Evolutionary conservation across 2,113 vertebrate species (phyloP), one percentile per base, ranked within the genome.

Genomic region (Caranx ignobilis): DNA sequence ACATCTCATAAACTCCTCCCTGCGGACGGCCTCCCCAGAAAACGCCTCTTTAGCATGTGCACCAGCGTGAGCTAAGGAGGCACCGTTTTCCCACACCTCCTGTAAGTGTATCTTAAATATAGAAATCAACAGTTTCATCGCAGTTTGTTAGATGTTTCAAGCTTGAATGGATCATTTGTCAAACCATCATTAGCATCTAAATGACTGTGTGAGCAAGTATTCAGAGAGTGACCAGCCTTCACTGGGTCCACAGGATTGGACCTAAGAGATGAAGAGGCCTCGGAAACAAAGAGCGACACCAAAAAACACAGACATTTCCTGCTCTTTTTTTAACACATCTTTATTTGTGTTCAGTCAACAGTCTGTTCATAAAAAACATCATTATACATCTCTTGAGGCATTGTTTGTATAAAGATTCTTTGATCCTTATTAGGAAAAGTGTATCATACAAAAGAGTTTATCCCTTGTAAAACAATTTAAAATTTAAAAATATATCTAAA

Each of bases 271-370:
- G 52, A 11, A 67, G 43, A 80, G 43, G 67, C 32, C 47, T 85
- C 74, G 31, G 16, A 66, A 82, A 77, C 35, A 69, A 84, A 71
- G 60, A 76, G 31, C 60, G 75, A 59, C 48, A 61, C 52, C 31
- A 59, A 32, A 47, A 59, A 64, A 5, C 41, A 43, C n/a, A 2
- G 11, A 59, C 54, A 56, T 65, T 50, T 32, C 47, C 64, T 11
- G 64, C 26, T 64, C 41, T 81, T 88, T 73, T 81, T 88, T 73
- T 32, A 80, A 52, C 19, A 70, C 37, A 11, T 85, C 37, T 87
- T 93, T 93, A 89, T 87, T 93, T 89, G 57, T 79, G 71, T 89
- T 89, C 80, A 90, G 76, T 90, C 81, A 88, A 81, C 73, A 82
- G 48, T 54, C 82, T 75, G 80, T 80, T 92, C 81, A 81, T 89